These are phyloP conservation scores for Mus musculus DNA, from an alignment of 2,113 vertebrate genomes.

Conservation along the genomic window DNA sequence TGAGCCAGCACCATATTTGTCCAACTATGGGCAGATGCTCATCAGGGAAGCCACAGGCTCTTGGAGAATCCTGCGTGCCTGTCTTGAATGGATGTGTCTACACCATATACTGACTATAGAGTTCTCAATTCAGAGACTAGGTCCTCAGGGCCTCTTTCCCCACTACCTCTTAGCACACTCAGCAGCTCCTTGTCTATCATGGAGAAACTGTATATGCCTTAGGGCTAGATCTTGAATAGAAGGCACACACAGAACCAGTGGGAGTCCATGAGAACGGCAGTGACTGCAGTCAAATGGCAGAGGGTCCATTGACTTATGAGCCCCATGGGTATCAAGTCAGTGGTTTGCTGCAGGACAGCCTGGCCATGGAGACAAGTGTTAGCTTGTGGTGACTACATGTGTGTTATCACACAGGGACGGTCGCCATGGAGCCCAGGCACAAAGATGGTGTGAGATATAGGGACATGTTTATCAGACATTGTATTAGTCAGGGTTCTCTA, in stretches of 20 bases:
- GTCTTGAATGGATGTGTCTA: fast-evolving
- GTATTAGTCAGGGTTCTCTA: no score
- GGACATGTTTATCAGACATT: no score
- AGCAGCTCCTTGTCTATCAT: not conserved
- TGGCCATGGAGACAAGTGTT: not conserved
- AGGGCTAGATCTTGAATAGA: not conserved
- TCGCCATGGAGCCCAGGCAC: not conserved
- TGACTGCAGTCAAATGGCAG: no score
- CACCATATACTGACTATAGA: not conserved
- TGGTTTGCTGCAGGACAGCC: not conserved
- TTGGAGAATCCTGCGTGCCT: not conserved
- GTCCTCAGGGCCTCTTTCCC: not conserved
- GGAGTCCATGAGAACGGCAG: not conserved
- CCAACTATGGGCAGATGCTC: not conserved
- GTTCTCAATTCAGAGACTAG: not conserved
- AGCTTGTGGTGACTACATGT: not conserved
- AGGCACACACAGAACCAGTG: not conserved
- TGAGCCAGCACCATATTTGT: not conserved
- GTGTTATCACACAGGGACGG: not conserved
- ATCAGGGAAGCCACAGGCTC: not conserved
- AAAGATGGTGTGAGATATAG: not conserved
- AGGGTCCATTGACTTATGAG: no score
- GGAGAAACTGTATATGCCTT: not conserved
- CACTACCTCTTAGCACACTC: not conserved
- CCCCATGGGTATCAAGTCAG: no score